These are phyloP conservation scores for Ceratina australensis DNA, from an alignment of 1,140 invertebrate species.

Conservation along the genomic window DNA sequence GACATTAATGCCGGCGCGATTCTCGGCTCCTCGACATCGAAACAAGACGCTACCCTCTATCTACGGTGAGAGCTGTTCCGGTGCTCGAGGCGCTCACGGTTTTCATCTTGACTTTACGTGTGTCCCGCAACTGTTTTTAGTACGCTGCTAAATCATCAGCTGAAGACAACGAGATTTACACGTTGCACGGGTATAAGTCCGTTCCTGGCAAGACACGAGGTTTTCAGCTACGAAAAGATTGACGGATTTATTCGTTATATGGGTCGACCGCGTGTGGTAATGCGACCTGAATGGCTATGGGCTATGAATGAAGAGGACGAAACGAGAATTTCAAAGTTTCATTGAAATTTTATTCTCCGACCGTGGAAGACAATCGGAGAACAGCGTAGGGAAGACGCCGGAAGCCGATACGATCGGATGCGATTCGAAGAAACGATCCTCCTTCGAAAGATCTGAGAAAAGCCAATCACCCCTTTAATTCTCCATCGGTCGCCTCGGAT, in stretches of 20 bases:
- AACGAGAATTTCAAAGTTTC: neutral
- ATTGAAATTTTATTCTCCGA: conserved; percentile 6
- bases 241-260: no score
- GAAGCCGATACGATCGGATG: conserved; percentile 15
- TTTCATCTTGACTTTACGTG: conserved; percentile 6
- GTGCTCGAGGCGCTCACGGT: neutral
- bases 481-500: neutral
- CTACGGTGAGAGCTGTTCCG: conserved; percentile 2
- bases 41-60: conserved; percentile 8
- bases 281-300: no score
- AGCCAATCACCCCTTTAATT: neutral
- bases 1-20: conserved; percentile 38
- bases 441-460: no score
- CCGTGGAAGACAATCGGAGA: neutral
- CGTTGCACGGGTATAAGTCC: no score
- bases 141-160: neutral
- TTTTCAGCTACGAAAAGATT: no score
- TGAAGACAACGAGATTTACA: neutral
- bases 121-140: neutral
- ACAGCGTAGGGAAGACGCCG: neutral
- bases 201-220: no score
- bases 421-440: conserved; percentile 14
- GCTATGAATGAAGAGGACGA: no score
- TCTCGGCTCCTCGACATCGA: conserved; percentile 5
- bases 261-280: no score